Conservation (phyloP, 2,888 invertebrate species). For the Nymphalis urticae region DNA sequence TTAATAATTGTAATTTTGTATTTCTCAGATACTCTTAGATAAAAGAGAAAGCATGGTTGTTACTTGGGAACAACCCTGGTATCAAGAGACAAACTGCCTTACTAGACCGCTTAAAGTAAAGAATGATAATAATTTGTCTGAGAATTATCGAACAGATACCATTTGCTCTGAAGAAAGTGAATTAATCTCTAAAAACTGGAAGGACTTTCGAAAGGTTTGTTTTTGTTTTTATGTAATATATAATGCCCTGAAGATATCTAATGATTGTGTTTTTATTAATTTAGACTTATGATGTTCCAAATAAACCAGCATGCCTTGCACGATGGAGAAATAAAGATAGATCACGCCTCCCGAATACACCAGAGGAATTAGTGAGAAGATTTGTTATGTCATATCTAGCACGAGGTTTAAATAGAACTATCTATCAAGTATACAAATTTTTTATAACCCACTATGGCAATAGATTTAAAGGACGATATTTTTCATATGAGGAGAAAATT, state of each 20-base stretch:
- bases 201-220: slow-evolving; percentile 57
- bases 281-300: slow-evolving; percentile 60
- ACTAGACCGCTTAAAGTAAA: slow-evolving; percentile 48
- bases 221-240: slow-evolving; percentile 22
- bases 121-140: slow-evolving; percentile 37
- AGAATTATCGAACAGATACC: slow-evolving; percentile 51
- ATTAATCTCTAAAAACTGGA: slow-evolving; percentile 60
- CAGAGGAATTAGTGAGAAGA: slow-evolving; percentile 55
- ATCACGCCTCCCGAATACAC: slow-evolving; percentile 45
- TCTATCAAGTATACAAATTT: slow-evolving; percentile 62
- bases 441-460: slow-evolving; percentile 51
- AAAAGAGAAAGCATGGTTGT: slow-evolving; percentile 49
- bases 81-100: slow-evolving; percentile 54
- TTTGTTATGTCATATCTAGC: slow-evolving; percentile 62
- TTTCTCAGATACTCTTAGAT: slow-evolving; percentile 40
- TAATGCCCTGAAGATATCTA: neutral
- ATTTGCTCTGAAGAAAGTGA: slow-evolving; percentile 59
- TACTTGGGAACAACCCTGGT: slow-evolving; percentile 69
- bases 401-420: slow-evolving; percentile 58
- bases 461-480: slow-evolving; percentile 51
- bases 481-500: slow-evolving; percentile 59
- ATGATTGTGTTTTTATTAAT: slow-evolving; percentile 18
- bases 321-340: slow-evolving; percentile 61
- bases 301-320: slow-evolving; percentile 59
- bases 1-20: slow-evolving; percentile 1